Conservation (phyloP, 1,140 invertebrate species). For the Helicoverpa zea region DNA sequence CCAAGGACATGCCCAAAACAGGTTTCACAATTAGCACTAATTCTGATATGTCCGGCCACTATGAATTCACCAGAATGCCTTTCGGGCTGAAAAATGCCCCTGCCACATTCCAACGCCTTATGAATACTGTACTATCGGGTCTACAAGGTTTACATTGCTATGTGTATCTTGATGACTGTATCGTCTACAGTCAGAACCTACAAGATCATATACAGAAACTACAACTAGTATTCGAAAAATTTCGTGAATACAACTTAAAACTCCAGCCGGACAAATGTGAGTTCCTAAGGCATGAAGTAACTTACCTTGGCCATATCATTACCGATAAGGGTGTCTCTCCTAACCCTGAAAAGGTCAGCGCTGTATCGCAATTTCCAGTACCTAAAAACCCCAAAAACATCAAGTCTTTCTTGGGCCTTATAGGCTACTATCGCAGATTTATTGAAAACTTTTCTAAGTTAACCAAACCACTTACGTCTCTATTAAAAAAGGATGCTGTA, state of each 20-base stretch:
- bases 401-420: constrained; percentile 78
- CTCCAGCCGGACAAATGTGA: constrained; percentile 37
- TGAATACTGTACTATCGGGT: constrained; percentile 33
- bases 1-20: constrained; percentile 22
- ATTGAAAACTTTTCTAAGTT: constrained; percentile 64
- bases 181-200: not conserved
- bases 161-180: constrained; percentile 21
- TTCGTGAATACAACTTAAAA: constrained; percentile 4
- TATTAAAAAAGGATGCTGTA: constrained; percentile 13
- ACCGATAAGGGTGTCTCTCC: constrained; percentile 41
- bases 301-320: constrained; percentile 38
- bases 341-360: constrained; percentile 40
- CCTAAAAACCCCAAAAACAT: constrained; percentile 75
- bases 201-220: constrained; percentile 23
- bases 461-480: constrained; percentile 60
- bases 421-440: constrained; percentile 69
- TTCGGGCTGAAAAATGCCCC: constrained; percentile 44
- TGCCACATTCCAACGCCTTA: constrained; percentile 20
- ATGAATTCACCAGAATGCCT: constrained; percentile 38
- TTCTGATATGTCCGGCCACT: constrained; percentile 31
- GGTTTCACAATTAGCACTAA: constrained; percentile 33
- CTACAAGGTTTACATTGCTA: constrained; percentile 23
- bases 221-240: not conserved
- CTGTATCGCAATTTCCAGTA: constrained; percentile 60
- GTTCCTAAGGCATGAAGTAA: constrained; percentile 31